Evolutionary conservation across 2,113 vertebrate species (phyloP).

Genomic region (Ctenomys sociabilis): DNA sequence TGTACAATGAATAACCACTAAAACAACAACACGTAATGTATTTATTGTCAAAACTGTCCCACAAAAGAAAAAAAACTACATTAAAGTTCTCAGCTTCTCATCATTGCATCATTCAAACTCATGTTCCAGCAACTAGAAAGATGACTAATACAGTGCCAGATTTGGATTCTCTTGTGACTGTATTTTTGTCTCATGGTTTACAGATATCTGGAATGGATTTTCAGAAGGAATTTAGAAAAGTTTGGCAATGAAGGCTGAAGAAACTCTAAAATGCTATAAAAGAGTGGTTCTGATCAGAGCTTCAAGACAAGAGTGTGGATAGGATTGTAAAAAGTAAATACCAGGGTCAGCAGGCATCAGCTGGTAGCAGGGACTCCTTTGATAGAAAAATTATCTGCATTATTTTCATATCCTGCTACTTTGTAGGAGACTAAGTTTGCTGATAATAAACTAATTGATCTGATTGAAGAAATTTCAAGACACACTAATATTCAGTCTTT

Average conservation of each 20-base stretch:
- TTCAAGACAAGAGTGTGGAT: not conserved
- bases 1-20: no score
- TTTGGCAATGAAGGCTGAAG: not conserved
- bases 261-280: not conserved
- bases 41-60: no score
- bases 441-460: not conserved
- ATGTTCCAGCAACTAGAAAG: not conserved
- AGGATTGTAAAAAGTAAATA: not conserved
- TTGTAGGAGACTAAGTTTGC: not conserved
- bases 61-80: no score
- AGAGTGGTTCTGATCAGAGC: not conserved
- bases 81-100: not conserved
- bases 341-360: not conserved
- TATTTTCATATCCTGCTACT: not conserved
- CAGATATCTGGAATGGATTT: not conserved
- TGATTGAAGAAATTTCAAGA: not conserved
- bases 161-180: not conserved
- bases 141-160: not conserved
- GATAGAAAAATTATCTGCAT: not conserved
- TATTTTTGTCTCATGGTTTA: not conserved
- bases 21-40: no score
- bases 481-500: not conserved
- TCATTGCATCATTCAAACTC: not conserved
- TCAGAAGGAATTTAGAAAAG: not conserved
- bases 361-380: not conserved